Base-by-base conservation (phyloP, 2,113 vertebrate genomes). In the Tychaedon coryphoeus region DNA sequence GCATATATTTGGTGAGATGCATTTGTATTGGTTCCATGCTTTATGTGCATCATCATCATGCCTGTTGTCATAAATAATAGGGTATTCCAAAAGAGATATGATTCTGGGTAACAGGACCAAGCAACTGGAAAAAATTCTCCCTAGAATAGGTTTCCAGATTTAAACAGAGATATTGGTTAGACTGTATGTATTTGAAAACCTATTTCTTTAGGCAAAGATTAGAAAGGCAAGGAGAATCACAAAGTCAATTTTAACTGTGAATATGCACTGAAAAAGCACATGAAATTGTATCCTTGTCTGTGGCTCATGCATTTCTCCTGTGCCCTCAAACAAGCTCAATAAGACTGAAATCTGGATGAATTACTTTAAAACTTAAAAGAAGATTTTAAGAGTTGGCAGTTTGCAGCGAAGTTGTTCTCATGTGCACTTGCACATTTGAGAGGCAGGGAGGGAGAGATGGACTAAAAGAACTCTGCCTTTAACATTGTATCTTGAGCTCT, bases 61-160 rank as follows among this genome's bases (percentile, higher is more conserved):
- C 93, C 88, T 90, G 74, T 95, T 95, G 90, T 96, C 96, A 94
- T 96, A 96, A 97, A 94, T 93, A 96, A 96, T 82, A 81, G 47
- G 79, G 69, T 74, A 84, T 51, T 94, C 90, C 61, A 14, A 51
- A 78, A 81, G 66, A 96, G 36, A 96, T 2, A 20, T 83, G 86
- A 85, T 96, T 93, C 77, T n/a, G 58, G 57, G 76, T 83, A 95
- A 83, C 69, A 85, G 74, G 81, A 89, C 89, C 93, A 96, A 97
- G 94, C 48, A 95, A 96, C 82, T 94, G 93, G 88, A 94, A 93
- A 95, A 93, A 84, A 90, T 86, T 88, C 31, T 85, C 70, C 85
- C 85, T 67, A 74, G 48, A 93, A 92, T 48, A 91, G 51, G 40
- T 88, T 91, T 96, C 86, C 82, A 90, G 85, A 91, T 94, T 86